A percentile compares a stretch with the other conserved stretches of the same genome.
Conservation (phyloP, 2,888 invertebrate species). For the Liodrosophila aerea region DNA sequence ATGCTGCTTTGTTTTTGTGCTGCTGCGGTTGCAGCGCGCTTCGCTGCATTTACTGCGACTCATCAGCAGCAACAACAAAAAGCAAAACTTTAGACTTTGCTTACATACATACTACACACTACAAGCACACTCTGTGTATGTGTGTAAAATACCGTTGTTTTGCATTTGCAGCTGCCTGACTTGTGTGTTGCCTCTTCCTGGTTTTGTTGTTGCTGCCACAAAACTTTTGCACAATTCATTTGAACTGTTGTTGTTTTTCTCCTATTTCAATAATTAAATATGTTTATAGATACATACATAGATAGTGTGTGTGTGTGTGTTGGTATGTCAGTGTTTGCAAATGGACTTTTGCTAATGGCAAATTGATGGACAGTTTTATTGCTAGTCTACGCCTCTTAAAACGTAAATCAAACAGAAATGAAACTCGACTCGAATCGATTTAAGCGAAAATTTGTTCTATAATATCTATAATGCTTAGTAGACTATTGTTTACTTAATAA, state of each 20-base stretch:
- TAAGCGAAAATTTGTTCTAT: too few species aligned
- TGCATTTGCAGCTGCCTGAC: conserved; percentile 6
- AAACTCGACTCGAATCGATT: too few species aligned
- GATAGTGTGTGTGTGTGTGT: too few species aligned
- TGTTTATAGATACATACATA: background rate
- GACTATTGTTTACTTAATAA: too few species aligned
- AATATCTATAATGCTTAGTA: too few species aligned
- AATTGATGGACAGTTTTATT: too few species aligned
- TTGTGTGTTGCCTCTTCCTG: conserved; percentile 9
- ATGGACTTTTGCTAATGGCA: too few species aligned
- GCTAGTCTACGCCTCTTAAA: too few species aligned
- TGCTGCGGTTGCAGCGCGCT: conserved; percentile 48
- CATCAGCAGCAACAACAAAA: conserved; percentile 25
- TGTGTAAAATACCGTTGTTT: conserved; percentile 50
- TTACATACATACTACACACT: background rate
- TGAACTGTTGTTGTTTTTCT: conserved; percentile 9
- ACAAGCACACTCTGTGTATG: background rate
- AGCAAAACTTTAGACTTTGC: conserved; percentile 20
- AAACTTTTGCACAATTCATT: conserved; percentile 12
- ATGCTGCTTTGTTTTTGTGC: conserved; percentile 35
- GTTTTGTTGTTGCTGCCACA: conserved; percentile 3
- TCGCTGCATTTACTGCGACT: conserved; percentile 43
- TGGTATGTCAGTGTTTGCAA: too few species aligned
- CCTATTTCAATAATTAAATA: conserved; percentile 9
- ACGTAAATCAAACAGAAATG: too few species aligned